Evolutionary conservation across 2,888 invertebrate species (phyloP).

Genomic region (Petrophora chlorosata): DNA sequence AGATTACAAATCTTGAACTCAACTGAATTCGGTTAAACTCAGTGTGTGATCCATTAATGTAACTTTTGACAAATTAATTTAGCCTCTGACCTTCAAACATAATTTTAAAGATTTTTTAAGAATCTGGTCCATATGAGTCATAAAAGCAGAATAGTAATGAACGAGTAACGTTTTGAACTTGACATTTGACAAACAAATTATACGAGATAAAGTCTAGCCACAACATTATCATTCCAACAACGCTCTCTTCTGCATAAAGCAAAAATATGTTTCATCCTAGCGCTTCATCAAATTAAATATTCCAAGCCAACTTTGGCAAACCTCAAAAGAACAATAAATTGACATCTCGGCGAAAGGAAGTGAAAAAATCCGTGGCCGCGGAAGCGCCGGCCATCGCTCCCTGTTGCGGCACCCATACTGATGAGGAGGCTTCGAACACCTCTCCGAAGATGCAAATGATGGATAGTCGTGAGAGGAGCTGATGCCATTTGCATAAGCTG

Average conservation of each 20-base stretch:
- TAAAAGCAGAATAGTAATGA: too few relatives aligned
- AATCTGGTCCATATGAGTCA: too few relatives aligned
- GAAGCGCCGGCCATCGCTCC: conserved; percentile 71
- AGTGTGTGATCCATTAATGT: too few relatives aligned
- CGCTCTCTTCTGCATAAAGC: background rate
- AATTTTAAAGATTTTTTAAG: too few relatives aligned
- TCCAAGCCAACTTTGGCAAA: conserved; percentile 23
- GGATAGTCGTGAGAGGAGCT: conserved; percentile 48
- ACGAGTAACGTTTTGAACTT: too few relatives aligned
- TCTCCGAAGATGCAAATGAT: conserved; percentile 55
- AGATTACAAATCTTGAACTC: too few relatives aligned
- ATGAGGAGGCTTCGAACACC: conserved; percentile 32
- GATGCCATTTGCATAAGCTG: conserved; percentile 31
- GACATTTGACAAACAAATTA: too few relatives aligned
- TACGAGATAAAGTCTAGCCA: background rate
- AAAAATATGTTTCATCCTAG: background rate
- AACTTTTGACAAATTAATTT: too few relatives aligned
- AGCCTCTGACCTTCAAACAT: too few relatives aligned
- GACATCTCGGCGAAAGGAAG: conserved; percentile 57
- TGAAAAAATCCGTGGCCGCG: conserved; percentile 61
- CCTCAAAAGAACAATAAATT: conserved; percentile 30
- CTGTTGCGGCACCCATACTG: conserved; percentile 63
- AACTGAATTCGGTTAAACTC: too few relatives aligned
- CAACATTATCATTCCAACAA: background rate
- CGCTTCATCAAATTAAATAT: conserved; percentile 9